Evolutionary conservation across 37 sponge, comb jelly and placozoan species (phyloP), one percentile per base, ranked within the genome.

Genomic region (Haliclona indistincta): DNA sequence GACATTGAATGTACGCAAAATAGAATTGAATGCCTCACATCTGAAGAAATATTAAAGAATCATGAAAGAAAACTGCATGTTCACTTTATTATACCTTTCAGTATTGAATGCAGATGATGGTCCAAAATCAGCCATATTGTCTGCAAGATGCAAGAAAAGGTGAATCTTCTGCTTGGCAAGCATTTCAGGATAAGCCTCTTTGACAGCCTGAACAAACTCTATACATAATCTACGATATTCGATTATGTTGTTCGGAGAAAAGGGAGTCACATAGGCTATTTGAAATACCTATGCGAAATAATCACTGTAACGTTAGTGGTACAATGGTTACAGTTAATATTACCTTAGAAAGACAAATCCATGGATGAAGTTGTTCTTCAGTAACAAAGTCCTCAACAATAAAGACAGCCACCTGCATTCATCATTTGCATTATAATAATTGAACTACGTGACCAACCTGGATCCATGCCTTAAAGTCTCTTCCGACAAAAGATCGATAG

Each of bases 81-180:
- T 20, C 43, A 73, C 11, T 15, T 64, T 29, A 23, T 34, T 26
- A 23, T 38, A 81, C 82, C 82, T 81, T 43, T 81, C 74, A 23
- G 82, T 73, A 30, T 73, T 81, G 58, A 60, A 81, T 32, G 42
- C 60, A 43, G 54, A 55, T 52, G 74, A 13, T 20, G 74, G 82
- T 7, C 82, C 74, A 73, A 81, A 73, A 34, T 73, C 74, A 2
- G 36, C 43, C 33, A 81, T 73, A n/a, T 63, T 47, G 8, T 81
- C 74, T n/a, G 54, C 45, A 2, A 81, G 33, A 52, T 81, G 82
- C 13, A 81, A 54, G 6, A 81, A 54, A 3, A 81, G 82, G 42
- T 81, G 82, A 23, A 81, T 15, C 43, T 81, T 73, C 17, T 39
- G 49, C n/a, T 69, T 69, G 20, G 56, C 33, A 42, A 65, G 38